Evolutionary conservation across 2,888 invertebrate genomes (phyloP).

Genomic region (Tridacna crocea): DNA sequence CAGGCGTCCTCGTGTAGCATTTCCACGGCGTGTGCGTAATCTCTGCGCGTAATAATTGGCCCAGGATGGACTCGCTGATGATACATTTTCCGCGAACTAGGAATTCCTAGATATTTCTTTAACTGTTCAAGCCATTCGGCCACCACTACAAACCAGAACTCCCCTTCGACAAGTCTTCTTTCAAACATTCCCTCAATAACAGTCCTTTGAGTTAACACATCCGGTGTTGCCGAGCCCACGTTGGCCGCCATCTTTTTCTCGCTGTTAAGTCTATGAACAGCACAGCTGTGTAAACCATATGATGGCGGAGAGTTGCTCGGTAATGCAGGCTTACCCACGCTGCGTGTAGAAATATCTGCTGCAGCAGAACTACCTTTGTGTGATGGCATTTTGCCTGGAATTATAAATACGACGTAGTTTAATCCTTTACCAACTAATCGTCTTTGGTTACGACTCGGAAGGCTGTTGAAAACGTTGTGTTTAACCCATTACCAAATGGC

Average conservation of each 20-base stretch:
- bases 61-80: slow-evolving; percentile 78
- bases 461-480: not conserved
- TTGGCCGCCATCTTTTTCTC: slow-evolving; percentile 56
- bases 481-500: too few species aligned
- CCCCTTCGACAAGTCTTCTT: slow-evolving; percentile 75
- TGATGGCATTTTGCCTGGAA: slow-evolving; percentile 27
- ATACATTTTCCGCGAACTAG: slow-evolving; percentile 76
- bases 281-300: slow-evolving; percentile 22
- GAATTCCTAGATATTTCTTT: slow-evolving; percentile 77
- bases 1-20: slow-evolving; percentile 80
- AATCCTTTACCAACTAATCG: not conserved
- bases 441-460: not conserved
- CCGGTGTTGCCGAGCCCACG: slow-evolving; percentile 65
- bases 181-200: slow-evolving; percentile 78
- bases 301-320: slow-evolving; percentile 12
- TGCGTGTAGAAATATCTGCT: slow-evolving; percentile 2
- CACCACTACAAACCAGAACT: slow-evolving; percentile 80
- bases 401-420: not conserved
- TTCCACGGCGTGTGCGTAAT: slow-evolving; percentile 79
- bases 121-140: slow-evolving; percentile 80
- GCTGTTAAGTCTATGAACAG: slow-evolving; percentile 49
- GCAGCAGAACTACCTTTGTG: slow-evolving; percentile 1
- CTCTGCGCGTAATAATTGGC: slow-evolving; percentile 75
- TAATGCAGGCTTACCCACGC: not conserved
- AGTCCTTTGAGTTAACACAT: slow-evolving; percentile 74